These are phyloP conservation scores for Drosophila triauraria DNA, from an alignment of 1,140 invertebrate genomes.

Conservation along the genomic window DNA sequence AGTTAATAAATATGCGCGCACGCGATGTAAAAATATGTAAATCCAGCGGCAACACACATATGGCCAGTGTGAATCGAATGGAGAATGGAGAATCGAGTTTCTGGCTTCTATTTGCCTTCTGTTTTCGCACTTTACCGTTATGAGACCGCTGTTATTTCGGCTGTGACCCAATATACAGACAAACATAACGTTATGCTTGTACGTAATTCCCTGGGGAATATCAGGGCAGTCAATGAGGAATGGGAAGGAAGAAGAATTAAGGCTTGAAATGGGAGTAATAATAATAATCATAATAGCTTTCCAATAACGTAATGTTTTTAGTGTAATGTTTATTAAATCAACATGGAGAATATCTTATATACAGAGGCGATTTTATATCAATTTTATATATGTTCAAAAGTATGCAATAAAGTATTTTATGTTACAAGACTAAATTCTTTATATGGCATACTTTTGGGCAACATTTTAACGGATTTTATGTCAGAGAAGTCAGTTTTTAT, in stretches of 20 bases:
- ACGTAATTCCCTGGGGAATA: conserved; percentile 12
- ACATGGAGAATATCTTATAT: no score
- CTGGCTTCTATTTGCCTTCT: conserved; percentile 48
- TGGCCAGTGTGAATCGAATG: conserved; percentile 50
- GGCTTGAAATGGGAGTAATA: not conserved
- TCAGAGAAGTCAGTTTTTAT: no score
- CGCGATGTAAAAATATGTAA: conserved; percentile 77
- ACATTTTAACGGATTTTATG: not conserved
- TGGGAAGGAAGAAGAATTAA: not conserved
- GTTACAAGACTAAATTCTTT: not conserved
- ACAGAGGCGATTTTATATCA: not conserved
- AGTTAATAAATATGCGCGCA: conserved; percentile 68
- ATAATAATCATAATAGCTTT: no score
- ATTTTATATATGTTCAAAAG: not conserved
- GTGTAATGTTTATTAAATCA: not conserved
- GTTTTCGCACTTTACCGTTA: conserved; percentile 78
- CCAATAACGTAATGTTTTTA: not conserved
- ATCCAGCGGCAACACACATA: conserved; percentile 71
- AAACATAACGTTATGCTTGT: not conserved
- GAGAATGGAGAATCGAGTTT: conserved; percentile 39
- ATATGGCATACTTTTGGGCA: not conserved
- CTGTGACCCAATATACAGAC: conserved; percentile 41
- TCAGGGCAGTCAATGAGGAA: not conserved
- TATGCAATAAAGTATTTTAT: not conserved
- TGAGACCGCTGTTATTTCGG: conserved; percentile 58